Evolutionary conservation across 92 coral and sea anemone species (phyloP).

Genomic region (Heliopora coerulea): DNA sequence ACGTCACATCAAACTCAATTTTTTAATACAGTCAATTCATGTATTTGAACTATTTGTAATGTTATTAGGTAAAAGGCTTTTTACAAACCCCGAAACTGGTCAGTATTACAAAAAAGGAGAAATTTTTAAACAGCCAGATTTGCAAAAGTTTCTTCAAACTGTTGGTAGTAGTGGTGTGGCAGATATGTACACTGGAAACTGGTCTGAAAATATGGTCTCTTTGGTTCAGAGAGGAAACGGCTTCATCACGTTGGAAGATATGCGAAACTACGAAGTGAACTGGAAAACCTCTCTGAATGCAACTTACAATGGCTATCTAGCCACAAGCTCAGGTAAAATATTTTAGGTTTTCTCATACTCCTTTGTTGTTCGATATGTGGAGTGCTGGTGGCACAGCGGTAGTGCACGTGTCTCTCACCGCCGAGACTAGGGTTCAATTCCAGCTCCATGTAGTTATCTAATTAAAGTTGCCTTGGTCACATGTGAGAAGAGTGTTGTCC

Average conservation of each 20-base stretch:
- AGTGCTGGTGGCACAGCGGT: no score
- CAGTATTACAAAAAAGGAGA: constrained; percentile 61
- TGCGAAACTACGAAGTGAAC: constrained; percentile 61
- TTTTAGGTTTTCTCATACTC: neutral
- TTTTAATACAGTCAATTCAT: no score
- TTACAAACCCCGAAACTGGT: constrained; percentile 71
- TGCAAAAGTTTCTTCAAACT: constrained; percentile 62
- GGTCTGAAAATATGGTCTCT: constrained; percentile 69
- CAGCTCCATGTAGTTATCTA: no score
- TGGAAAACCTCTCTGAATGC: constrained; percentile 80
- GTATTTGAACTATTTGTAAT: constrained; percentile 2
- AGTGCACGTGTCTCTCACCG: no score
- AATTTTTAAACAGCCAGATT: constrained; percentile 65
- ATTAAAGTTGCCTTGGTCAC: no score
- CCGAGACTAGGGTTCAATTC: no score
- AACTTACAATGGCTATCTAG: constrained; percentile 61
- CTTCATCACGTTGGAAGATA: constrained; percentile 61
- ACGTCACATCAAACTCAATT: no score
- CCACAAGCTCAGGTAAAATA: constrained; percentile 61
- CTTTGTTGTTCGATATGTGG: no score
- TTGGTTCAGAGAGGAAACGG: constrained; percentile 60
- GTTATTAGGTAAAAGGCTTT: constrained; percentile 53
- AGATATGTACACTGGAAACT: constrained; percentile 67
- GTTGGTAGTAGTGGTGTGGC: constrained; percentile 56
- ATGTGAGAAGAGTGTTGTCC: no score